Conservation (phyloP, 2,113 vertebrate genomes). For the Brachyhypopomus occidentalis region DNA sequence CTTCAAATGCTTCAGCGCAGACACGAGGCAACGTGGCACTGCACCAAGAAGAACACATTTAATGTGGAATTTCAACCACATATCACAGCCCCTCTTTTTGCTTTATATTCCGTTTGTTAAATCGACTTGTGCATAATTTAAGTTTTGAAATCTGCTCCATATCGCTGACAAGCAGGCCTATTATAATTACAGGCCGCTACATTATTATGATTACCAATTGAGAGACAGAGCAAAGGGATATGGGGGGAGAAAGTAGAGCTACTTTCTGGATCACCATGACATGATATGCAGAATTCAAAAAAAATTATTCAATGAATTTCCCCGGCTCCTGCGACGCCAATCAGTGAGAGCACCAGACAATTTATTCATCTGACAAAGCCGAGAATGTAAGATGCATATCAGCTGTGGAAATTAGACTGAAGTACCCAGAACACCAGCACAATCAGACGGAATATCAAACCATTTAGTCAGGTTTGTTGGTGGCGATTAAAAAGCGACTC, state of each 20-base stretch:
- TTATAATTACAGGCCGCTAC: slow-evolving; percentile 68
- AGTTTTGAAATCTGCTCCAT: slow-evolving; percentile 64
- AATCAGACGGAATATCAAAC: slow-evolving; percentile 69
- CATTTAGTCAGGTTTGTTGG: slow-evolving; percentile 67
- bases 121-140: slow-evolving; percentile 69
- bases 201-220: slow-evolving; percentile 73
- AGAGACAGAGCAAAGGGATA: slow-evolving; percentile 35
- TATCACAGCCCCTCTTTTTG: slow-evolving; percentile 59
- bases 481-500: slow-evolving; percentile 67
- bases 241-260: slow-evolving; percentile 23
- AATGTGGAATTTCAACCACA: slow-evolving; percentile 59
- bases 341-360: slow-evolving; percentile 46
- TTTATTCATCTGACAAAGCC: slow-evolving; percentile 56
- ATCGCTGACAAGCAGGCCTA: slow-evolving; percentile 67
- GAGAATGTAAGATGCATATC: slow-evolving; percentile 64
- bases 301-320: slow-evolving; percentile 53
- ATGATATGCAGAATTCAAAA: slow-evolving; percentile 48
- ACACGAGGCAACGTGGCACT: slow-evolving; percentile 47
- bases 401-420: slow-evolving; percentile 65
- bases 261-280: slow-evolving; percentile 42
- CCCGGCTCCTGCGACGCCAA: slow-evolving; percentile 43
- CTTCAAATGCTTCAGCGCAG: slow-evolving; percentile 18
- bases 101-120: slow-evolving; percentile 68
- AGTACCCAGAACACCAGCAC: slow-evolving; percentile 66
- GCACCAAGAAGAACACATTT: slow-evolving; percentile 54